These are phyloP conservation scores for Timandra comae DNA, from an alignment of 2,888 invertebrate species.

Conservation along the genomic window DNA sequence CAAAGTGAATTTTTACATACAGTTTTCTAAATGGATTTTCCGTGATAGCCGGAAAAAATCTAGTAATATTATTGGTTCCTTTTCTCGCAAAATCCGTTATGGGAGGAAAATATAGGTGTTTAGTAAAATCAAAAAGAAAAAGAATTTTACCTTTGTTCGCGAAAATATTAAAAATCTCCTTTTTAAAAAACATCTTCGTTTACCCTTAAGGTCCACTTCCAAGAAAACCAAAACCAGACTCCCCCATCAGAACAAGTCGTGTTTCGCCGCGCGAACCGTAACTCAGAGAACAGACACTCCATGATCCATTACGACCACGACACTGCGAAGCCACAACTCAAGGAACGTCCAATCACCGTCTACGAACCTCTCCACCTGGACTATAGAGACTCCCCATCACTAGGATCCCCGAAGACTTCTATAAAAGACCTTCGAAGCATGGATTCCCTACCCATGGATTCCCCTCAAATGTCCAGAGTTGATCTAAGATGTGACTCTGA, in stretches of 20 bases:
- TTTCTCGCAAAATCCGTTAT: too few species aligned
- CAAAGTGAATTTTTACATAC: too few species aligned
- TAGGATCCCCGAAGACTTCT: slow-evolving; percentile 63
- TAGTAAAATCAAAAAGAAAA: too few species aligned
- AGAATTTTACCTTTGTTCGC: too few species aligned
- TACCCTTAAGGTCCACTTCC: slow-evolving; percentile 58
- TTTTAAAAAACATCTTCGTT: background rate
- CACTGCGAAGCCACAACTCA: slow-evolving; percentile 53
- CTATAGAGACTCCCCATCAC: slow-evolving; percentile 58
- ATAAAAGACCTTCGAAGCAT: slow-evolving; percentile 59
- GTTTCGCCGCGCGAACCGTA: slow-evolving; percentile 58
- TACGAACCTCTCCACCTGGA: slow-evolving; percentile 67
- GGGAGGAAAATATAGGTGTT: too few species aligned
- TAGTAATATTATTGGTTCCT: too few species aligned
- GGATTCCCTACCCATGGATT: slow-evolving; percentile 66
- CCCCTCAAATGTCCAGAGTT: slow-evolving; percentile 58
- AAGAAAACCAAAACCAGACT: slow-evolving; percentile 46
- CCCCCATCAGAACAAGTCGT: slow-evolving; percentile 45
- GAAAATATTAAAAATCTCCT: too few species aligned
- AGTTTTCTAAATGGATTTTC: too few species aligned
- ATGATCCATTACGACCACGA: slow-evolving; percentile 73
- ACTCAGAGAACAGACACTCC: slow-evolving; percentile 66
- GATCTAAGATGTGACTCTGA: slow-evolving; percentile 63
- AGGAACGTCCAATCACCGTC: slow-evolving; percentile 63
- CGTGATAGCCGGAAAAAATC: too few species aligned